Conservation (phyloP, 2,888 invertebrate species). For the Megamerina dolium region DNA sequence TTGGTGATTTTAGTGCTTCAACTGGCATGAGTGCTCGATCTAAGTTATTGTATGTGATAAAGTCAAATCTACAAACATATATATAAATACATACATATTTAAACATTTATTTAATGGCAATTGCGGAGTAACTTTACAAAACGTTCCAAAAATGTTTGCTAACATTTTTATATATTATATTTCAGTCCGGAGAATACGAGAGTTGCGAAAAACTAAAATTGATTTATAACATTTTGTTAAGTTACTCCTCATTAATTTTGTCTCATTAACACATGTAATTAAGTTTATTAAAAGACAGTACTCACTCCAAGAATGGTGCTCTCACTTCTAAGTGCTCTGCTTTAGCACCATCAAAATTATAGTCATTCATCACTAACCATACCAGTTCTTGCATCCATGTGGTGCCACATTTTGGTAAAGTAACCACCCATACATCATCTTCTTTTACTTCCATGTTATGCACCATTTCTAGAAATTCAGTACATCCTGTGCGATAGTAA, state of each 20-base stretch:
- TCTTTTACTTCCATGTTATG: slow-evolving; percentile 31
- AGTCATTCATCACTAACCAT: slow-evolving; percentile 37
- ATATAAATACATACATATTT: not conserved
- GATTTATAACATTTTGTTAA: too few species aligned
- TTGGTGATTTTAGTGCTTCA: slow-evolving; percentile 25
- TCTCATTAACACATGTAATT: too few species aligned
- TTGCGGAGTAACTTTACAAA: too few species aligned
- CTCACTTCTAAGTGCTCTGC: slow-evolving; percentile 27
- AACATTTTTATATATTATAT: too few species aligned
- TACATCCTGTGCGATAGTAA: slow-evolving; percentile 4
- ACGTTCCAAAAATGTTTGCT: too few species aligned
- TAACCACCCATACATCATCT: slow-evolving; percentile 42
- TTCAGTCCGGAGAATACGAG: too few species aligned
- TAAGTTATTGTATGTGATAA: slow-evolving; percentile 7
- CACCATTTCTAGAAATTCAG: slow-evolving; percentile 19
- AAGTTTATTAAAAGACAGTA: too few species aligned
- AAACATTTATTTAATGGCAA: too few species aligned
- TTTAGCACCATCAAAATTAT: slow-evolving; percentile 33
- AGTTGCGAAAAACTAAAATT: too few species aligned
- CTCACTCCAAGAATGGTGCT: slow-evolving; percentile 35
- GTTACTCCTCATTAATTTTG: too few species aligned
- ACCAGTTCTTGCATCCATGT: slow-evolving; percentile 44
- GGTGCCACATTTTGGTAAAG: slow-evolving; percentile 37
- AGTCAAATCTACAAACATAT: slow-evolving; percentile 23
- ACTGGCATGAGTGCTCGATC: slow-evolving; percentile 15